Percentiles rank a stretch among this genome's conserved stretches.
Evolutionary conservation across 1,140 invertebrate genomes (phyloP).

Genomic region (Drosophila micromelanica): DNA sequence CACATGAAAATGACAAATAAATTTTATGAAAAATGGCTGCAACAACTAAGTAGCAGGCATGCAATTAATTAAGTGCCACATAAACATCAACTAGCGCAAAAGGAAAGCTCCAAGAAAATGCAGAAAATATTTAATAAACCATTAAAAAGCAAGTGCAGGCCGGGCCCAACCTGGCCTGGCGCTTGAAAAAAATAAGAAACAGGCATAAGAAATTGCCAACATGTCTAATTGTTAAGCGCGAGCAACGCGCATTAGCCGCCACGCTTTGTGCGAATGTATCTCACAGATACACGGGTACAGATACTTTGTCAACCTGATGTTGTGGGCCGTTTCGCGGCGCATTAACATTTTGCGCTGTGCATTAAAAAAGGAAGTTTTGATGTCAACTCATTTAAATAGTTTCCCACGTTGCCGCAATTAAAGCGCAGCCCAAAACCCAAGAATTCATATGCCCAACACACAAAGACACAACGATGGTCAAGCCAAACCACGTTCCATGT

Average conservation of each 20-base stretch:
- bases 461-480: slow-evolving; percentile 11
- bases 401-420: slow-evolving; percentile 80
- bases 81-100: slow-evolving; percentile 55
- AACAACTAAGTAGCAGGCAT: slow-evolving; percentile 67
- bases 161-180: not conserved
- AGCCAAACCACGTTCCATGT: slow-evolving; percentile 4
- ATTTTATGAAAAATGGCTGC: slow-evolving; percentile 65
- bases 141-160: not conserved
- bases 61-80: slow-evolving; percentile 72
- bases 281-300: slow-evolving; percentile 29
- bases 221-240: slow-evolving; percentile 76
- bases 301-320: slow-evolving; percentile 43
- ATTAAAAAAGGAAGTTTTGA: slow-evolving; percentile 42
- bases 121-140: slow-evolving; percentile 21
- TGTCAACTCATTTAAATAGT: slow-evolving; percentile 66
- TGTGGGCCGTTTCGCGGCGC: slow-evolving; percentile 1
- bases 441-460: slow-evolving; percentile 20
- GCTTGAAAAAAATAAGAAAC: slow-evolving; percentile 41
- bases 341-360: slow-evolving; percentile 30
- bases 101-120: slow-evolving; percentile 23
- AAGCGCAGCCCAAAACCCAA: slow-evolving; percentile 53
- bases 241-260: slow-evolving; percentile 56
- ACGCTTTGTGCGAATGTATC: slow-evolving; percentile 46
- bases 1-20: slow-evolving; percentile 77
- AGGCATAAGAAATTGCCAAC: slow-evolving; percentile 48